phyloP scores from a whole-genome alignment of 92 coral and sea anemone genomes.

The Paramuricea clavata region DNA sequence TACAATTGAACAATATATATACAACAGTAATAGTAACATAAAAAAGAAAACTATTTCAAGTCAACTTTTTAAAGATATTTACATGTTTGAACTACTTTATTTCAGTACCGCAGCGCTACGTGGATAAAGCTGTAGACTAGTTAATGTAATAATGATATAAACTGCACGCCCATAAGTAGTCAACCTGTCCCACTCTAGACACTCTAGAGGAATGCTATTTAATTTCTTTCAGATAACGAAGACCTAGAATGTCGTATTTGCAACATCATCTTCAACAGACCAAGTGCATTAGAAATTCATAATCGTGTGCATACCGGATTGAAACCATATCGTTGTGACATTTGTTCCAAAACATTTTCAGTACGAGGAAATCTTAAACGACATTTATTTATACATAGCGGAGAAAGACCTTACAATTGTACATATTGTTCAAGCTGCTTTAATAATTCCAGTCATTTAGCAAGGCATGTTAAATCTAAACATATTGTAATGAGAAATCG shows the following conservation, averaged over 20 bases:
- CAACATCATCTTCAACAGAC: slow-evolving; percentile 94
- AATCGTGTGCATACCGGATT: slow-evolving; percentile 97
- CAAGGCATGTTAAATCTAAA: slow-evolving; percentile 89
- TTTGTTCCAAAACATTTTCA: slow-evolving; percentile 91
- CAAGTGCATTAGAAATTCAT: slow-evolving; percentile 94
- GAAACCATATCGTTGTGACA: slow-evolving; percentile 90
- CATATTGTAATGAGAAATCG: slow-evolving; percentile 47
- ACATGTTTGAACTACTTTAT: too few relatives aligned
- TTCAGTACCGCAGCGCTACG: too few relatives aligned
- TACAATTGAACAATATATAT: too few relatives aligned
- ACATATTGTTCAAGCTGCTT: slow-evolving; percentile 93
- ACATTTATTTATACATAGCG: slow-evolving; percentile 94
- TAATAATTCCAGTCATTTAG: slow-evolving; percentile 94
- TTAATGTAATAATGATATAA: too few relatives aligned
- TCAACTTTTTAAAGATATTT: too few relatives aligned
- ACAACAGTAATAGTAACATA: too few relatives aligned
- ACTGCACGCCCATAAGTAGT: too few relatives aligned
- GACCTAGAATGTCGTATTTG: slow-evolving; percentile 90
- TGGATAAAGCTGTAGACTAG: too few relatives aligned
- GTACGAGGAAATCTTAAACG: slow-evolving; percentile 95
- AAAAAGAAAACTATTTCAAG: too few relatives aligned
- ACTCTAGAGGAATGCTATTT: too few relatives aligned
- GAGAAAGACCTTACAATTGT: slow-evolving; percentile 91
- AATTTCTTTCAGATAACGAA: slow-evolving; percentile 73
- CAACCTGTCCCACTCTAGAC: too few relatives aligned